Base-by-base conservation (phyloP, 2,113 vertebrate genomes). In the Neofelis nebulosa region DNA sequence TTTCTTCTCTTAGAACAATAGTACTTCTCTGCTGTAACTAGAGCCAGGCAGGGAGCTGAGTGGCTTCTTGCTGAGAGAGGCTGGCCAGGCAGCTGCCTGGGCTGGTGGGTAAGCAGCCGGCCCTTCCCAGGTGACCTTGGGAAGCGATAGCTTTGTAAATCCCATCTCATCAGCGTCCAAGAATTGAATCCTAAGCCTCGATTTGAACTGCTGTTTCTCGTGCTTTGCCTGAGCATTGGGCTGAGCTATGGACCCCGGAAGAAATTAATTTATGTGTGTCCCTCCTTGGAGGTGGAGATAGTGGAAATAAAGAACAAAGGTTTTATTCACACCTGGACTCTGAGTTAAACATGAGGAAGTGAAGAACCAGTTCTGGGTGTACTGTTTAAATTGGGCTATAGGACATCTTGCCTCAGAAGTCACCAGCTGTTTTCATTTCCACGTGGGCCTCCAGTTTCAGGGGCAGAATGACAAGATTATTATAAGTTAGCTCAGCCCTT, bases 1-100 rank as follows among this genome's bases (percentile, higher is more conserved):
- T 90, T 92, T 97, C 95, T 96, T 96, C 48, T 85, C 38, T 68
- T 81, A 91, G 71, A 81, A 95, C 29, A 55, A 4, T n/a, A 33
- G 71, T 0, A 0, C 74, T 18, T 33, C 31, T 74, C 52, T 88
- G 11, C 33, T 36, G 66, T 63, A 80, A 71, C 29, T 65, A 29
- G 38, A 97, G 76, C 71, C 92, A 5, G 15, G 52, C 25, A 19
- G 41, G 21, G 0, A 0, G 66, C 93, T 45, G 1, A 57, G 0
- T 15, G 69, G 21, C 33, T 86, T 96, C 97, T 96, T 57, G 95
- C 61, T 82, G 80, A 16, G 65, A 61, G 48, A 61, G 85, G 79
- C 71, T 88, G n/a, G 63, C 15, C 5, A 11, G 45, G 52, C 16
- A 71, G 78, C 13, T 15, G 14, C 66, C 33, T 4, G 23, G 66